These are phyloP conservation scores for Eonycteris spelaea DNA, from an alignment of 2,113 vertebrate genomes.

Conservation along the genomic window DNA sequence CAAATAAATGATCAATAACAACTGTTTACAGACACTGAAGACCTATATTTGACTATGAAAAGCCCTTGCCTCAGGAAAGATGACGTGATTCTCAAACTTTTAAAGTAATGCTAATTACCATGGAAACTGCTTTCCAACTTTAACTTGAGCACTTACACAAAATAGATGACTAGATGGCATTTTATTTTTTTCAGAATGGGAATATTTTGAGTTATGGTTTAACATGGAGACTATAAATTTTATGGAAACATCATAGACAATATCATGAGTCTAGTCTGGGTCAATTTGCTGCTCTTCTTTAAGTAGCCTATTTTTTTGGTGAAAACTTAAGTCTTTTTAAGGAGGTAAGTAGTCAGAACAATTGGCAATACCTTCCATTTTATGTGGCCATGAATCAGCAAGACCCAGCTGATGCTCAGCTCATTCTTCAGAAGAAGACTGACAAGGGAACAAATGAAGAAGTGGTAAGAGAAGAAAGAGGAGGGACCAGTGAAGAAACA, in stretches of 20 bases:
- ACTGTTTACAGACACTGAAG: background rate
- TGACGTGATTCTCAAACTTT: background rate
- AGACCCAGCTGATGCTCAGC: background rate
- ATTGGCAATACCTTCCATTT: background rate
- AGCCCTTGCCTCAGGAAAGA: background rate
- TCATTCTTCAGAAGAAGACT: background rate
- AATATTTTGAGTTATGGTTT: too few species aligned
- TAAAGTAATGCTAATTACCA: background rate
- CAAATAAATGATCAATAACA: background rate
- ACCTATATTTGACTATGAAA: background rate
- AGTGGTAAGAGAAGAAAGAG: background rate
- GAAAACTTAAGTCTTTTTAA: background rate
- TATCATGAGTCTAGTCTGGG: background rate
- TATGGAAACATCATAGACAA: background rate
- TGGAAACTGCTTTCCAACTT: background rate
- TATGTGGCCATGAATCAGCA: background rate
- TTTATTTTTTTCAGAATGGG: too few species aligned
- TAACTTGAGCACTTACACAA: background rate
- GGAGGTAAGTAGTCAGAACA: background rate
- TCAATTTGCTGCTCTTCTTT: background rate
- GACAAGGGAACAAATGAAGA: background rate
- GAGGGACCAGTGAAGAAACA: background rate
- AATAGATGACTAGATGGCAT: background rate
- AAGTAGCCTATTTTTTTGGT: background rate
- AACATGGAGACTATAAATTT: constrained; percentile 1